Percentiles rank a stretch among this genome's conserved stretches.
Conservation (phyloP, 2,797 vertebrate genomes). For the Parambassis ranga region DNA sequence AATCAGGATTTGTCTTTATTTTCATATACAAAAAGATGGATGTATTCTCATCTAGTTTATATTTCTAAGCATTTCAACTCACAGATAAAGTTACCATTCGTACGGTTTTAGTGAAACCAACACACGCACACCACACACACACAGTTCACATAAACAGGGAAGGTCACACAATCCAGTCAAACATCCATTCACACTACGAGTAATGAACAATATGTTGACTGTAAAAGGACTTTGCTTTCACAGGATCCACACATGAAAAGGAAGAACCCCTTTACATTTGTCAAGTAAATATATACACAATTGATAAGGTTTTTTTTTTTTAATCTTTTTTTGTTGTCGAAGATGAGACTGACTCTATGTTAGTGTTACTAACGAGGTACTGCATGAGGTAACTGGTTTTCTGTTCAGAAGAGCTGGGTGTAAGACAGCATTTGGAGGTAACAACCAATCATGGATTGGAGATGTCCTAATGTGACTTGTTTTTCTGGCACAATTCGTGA, state of each 20-base stretch:
- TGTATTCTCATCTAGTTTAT: conserved; percentile 78
- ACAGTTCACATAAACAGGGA: conserved; percentile 72
- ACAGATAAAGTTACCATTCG: conserved; percentile 68
- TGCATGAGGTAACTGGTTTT: conserved; percentile 92
- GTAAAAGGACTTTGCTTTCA: conserved; percentile 68
- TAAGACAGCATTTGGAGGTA: conserved; percentile 85
- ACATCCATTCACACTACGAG: conserved; percentile 53
- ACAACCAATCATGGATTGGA: conserved; percentile 62
- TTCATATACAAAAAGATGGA: conserved; percentile 81
- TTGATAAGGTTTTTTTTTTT: conserved; percentile 29
- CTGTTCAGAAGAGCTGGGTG: conserved; percentile 86
- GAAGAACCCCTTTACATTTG: conserved; percentile 76
- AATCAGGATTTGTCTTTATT: conserved; percentile 78
- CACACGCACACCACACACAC: conserved; percentile 34
- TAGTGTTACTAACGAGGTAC: conserved; percentile 74
- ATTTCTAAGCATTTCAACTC: conserved; percentile 77
- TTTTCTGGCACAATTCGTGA: conserved; percentile 72
- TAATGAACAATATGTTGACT: conserved; percentile 66
- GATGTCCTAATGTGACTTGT: conserved; percentile 17
- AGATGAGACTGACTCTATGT: conserved; percentile 72
- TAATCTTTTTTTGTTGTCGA: conserved; percentile 47
- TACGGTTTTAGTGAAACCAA: conserved; percentile 65
- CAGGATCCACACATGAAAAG: conserved; percentile 75
- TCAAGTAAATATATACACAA: conserved; percentile 74
- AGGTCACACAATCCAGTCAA: conserved; percentile 60